Percentiles rank a stretch among this genome's conserved stretches.
phyloP scores from a whole-genome alignment of 2,797 vertebrate species.

The Sebastiscus tertius region DNA sequence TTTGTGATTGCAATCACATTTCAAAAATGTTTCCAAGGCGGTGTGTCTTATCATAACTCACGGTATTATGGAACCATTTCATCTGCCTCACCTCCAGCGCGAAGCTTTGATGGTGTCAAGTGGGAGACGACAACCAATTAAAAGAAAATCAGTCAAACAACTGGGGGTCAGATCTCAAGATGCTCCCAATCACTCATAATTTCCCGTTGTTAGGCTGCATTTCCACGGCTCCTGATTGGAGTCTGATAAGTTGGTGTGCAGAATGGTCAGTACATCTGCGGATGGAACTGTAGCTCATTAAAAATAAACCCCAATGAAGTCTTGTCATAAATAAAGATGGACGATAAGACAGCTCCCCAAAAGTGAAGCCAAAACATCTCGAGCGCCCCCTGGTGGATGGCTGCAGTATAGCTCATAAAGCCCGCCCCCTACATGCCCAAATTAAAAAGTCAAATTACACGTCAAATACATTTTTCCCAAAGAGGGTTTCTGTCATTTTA shows the following conservation, averaged over 20 bases:
- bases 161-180: slow-evolving; percentile 83
- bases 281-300: slow-evolving; percentile 27
- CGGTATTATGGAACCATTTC: slow-evolving; percentile 65
- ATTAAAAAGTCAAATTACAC: too few relatives aligned
- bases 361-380: background rate
- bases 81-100: slow-evolving; percentile 73
- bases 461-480: too few relatives aligned
- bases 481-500: too few relatives aligned
- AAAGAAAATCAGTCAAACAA: slow-evolving; percentile 84
- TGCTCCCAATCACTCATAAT: slow-evolving; percentile 81
- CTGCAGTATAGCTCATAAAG: too few relatives aligned
- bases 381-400: too few relatives aligned
- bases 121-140: slow-evolving; percentile 82
- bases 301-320: slow-evolving; percentile 37
- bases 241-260: slow-evolving; percentile 54
- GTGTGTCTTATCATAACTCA: slow-evolving; percentile 51
- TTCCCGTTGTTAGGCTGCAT: slow-evolving; percentile 76
- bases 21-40: slow-evolving; percentile 48
- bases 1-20: slow-evolving; percentile 72
- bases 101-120: slow-evolving; percentile 80
- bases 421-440: too few relatives aligned
- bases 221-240: slow-evolving; percentile 67
- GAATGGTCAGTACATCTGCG: slow-evolving; percentile 41
- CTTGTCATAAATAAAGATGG: background rate
- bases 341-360: background rate